Evolutionary conservation across 2,113 vertebrate species (phyloP), one percentile per base, ranked within the genome.

Genomic region (Microcebus griseorufus): DNA sequence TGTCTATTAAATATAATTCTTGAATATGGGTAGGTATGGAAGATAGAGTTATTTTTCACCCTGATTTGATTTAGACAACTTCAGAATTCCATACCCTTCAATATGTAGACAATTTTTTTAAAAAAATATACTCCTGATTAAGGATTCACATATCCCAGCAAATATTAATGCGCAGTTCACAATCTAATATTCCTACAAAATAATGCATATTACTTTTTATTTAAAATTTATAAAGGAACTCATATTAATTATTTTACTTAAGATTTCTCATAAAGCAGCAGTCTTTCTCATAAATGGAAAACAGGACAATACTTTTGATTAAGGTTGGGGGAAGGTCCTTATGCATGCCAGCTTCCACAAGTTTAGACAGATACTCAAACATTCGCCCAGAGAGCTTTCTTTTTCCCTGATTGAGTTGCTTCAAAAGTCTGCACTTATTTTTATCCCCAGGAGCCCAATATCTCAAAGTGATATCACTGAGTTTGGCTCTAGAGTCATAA

Each of bases 1-100:
- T 29, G 3, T 75, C 34, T 82, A 32, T 67, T 90, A 78, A 90
- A 87, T 95, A 42, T 84, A 80, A 83, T 73, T 88, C 84, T 58
- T 96, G 32, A 84, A 32, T 86, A 88, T 84, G 18, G 20, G 10
- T 18, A 58, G 29, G 9, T 65, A 5, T 58, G 27, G 4, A 78
- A 1, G 2, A 65, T 37, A 88, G 9, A 37, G 37, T 48, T 91
- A 45, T 70, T 95, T 89, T 97, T 82, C 39, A 93, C 27, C 3
- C 7, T 39, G 27, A 58, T 92, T 93, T 88, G 0, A 75, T 67
- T 92, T 80, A 67, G 6, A 83, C 18, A 84, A 62, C 10, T 79
- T 93, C 65, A 83, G 9, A 93, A 87, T 88, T 83, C 29, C 12
- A 69, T 45, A 75, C 10, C 9, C 11, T 96, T 95, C 58, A 7